Conservation (phyloP, 2,888 invertebrate genomes). For the Limnephilus lunatus region DNA sequence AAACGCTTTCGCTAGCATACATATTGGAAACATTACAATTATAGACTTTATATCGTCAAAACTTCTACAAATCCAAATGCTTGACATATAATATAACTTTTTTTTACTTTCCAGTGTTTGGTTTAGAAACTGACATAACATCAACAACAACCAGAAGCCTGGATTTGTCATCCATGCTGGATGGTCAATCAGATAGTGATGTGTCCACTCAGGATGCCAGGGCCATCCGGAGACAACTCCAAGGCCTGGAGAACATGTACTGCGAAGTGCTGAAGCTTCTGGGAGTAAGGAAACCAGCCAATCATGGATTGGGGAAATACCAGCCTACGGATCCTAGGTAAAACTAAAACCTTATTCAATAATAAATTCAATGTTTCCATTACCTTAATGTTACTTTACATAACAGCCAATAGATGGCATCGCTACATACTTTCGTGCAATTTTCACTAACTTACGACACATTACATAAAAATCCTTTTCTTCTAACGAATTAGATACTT, state of each 20-base stretch:
- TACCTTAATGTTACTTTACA: neutral
- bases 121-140: conserved; percentile 85
- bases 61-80: neutral
- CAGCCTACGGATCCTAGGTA: conserved; percentile 78
- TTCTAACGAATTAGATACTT: neutral
- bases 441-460: neutral
- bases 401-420: neutral
- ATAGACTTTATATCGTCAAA: no score
- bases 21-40: no score
- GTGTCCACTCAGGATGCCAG: conserved; percentile 86
- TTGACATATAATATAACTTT: neutral
- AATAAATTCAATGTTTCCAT: neutral
- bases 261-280: conserved; percentile 83
- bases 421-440: neutral
- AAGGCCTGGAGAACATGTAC: conserved; percentile 92
- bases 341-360: conserved; percentile 30
- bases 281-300: conserved; percentile 71
- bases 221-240: conserved; percentile 87
- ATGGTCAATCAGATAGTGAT: conserved; percentile 86
- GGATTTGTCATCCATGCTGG: conserved; percentile 87
- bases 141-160: conserved; percentile 87
- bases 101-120: conserved; percentile 78
- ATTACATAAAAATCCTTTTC: neutral
- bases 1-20: no score
- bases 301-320: conserved; percentile 70